These are phyloP conservation scores for Aurelia aurita complex sp. Pacific DNA, from an alignment of 30 jellyfish, hydroid and myxozoan genomes.

Conservation along the genomic window DNA sequence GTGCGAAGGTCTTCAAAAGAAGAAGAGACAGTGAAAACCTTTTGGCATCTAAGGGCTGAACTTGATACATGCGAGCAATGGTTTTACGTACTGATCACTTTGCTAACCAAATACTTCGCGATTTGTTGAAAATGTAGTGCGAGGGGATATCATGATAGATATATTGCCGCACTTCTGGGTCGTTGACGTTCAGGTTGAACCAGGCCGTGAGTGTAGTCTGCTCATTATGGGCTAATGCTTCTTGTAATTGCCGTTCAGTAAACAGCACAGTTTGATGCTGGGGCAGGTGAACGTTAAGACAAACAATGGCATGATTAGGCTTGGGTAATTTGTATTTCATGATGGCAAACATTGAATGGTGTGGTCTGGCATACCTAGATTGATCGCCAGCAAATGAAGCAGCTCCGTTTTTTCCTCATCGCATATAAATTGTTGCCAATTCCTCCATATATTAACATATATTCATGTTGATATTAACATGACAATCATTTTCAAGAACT, in stretches of 20 bases:
- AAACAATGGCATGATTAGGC: slow-evolving; percentile 2
- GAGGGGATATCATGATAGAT: slow-evolving; percentile 30
- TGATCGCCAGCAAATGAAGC: too few species aligned
- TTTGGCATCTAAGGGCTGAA: not conserved
- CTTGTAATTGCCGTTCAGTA: slow-evolving; percentile 9
- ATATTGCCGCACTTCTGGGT: too few species aligned
- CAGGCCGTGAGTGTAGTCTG: slow-evolving; percentile 60
- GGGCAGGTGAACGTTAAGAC: slow-evolving; percentile 76
- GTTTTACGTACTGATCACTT: not conserved
- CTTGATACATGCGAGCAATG: not conserved
- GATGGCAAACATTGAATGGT: slow-evolving; percentile 5
- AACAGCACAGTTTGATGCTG: slow-evolving; percentile 2
- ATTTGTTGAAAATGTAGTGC: slow-evolving; percentile 26
- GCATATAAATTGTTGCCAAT: too few species aligned
- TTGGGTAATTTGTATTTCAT: not conserved
- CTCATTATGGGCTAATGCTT: slow-evolving; percentile 14
- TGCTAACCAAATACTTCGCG: not conserved
- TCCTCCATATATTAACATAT: too few species aligned
- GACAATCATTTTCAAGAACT: too few species aligned
- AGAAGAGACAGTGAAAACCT: not conserved
- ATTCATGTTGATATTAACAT: too few species aligned
- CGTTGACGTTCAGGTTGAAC: slow-evolving; percentile 22
- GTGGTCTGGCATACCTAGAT: slow-evolving; percentile 28
- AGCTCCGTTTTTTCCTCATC: too few species aligned
- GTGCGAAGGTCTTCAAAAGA: too few species aligned